Conservation (phyloP, 2,888 invertebrate species). For the Ypsolopha scabrella region DNA sequence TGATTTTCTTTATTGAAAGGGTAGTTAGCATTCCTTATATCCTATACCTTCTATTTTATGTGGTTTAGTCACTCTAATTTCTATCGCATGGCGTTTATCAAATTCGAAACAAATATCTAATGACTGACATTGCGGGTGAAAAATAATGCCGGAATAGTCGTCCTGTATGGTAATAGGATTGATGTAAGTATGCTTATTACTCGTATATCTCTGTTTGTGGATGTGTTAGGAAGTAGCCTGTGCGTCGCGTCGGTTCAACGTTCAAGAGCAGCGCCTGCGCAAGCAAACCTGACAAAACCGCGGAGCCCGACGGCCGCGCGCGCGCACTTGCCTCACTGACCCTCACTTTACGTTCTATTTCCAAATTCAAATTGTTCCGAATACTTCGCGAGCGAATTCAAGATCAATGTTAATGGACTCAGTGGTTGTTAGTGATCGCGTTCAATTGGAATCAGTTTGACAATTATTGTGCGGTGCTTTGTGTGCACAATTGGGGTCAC, state of each 20-base stretch:
- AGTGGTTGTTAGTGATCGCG: slow-evolving; percentile 17
- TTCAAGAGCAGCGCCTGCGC: slow-evolving; percentile 53
- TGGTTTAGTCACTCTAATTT: no score
- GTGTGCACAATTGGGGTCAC: slow-evolving; percentile 20
- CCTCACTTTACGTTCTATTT: slow-evolving; percentile 17
- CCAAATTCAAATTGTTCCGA: slow-evolving; percentile 32
- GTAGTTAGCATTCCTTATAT: no score
- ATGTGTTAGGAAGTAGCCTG: not conserved
- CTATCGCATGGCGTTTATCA: no score
- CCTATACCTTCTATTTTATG: no score
- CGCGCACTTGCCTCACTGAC: slow-evolving; percentile 16
- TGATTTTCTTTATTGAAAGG: no score
- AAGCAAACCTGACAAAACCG: slow-evolving; percentile 49
- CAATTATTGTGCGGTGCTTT: slow-evolving; percentile 17
- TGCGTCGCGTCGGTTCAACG: slow-evolving; percentile 48
- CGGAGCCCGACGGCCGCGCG: slow-evolving; percentile 39
- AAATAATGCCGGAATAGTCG: no score
- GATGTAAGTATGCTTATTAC: not conserved
- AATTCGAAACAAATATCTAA: no score
- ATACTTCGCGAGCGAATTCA: slow-evolving; percentile 5
- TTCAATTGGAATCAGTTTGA: slow-evolving; percentile 15
- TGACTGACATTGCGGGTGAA: no score
- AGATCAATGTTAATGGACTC: slow-evolving; percentile 6
- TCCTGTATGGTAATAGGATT: no score
- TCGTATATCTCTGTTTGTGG: not conserved